Conservation (phyloP, 2,888 invertebrate species). For the Netelia inedita region DNA sequence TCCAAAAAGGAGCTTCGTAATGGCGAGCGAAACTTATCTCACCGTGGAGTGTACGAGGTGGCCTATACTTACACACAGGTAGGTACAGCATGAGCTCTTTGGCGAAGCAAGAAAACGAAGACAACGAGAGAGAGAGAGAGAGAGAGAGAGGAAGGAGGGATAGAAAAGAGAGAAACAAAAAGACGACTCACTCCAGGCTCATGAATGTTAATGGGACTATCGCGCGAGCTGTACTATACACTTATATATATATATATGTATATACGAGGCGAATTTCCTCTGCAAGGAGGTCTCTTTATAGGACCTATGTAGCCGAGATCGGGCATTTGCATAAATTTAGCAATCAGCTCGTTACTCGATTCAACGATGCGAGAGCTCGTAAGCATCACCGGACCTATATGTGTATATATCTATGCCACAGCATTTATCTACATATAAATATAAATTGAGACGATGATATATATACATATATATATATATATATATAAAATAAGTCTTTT, state of each 20-base stretch:
- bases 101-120: conserved; percentile 30
- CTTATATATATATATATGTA: conserved; percentile 58
- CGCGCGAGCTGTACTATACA: conserved; percentile 59
- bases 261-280: conserved; percentile 67
- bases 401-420: background rate
- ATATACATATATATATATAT: background rate
- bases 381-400: conserved; percentile 11
- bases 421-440: background rate
- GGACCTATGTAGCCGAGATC: conserved; percentile 58
- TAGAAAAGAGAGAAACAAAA: conserved; percentile 32
- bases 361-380: conserved; percentile 51
- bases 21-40: conserved; percentile 51
- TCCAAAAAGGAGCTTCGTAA: conserved; percentile 17
- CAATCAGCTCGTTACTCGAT: conserved; percentile 76
- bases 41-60: conserved; percentile 28
- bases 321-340: conserved; percentile 80
- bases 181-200: conserved; percentile 67
- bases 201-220: conserved; percentile 79
- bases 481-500: background rate
- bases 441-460: background rate
- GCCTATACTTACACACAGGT: conserved; percentile 30
- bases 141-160: background rate
- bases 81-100: conserved; percentile 23
- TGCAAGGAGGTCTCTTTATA: conserved; percentile 67
- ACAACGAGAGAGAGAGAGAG: too few relatives aligned